Percentiles rank a stretch among this genome's conserved stretches.
Evolutionary conservation across 2,113 vertebrate species (phyloP).

Genomic region (Phasianus colchicus): DNA sequence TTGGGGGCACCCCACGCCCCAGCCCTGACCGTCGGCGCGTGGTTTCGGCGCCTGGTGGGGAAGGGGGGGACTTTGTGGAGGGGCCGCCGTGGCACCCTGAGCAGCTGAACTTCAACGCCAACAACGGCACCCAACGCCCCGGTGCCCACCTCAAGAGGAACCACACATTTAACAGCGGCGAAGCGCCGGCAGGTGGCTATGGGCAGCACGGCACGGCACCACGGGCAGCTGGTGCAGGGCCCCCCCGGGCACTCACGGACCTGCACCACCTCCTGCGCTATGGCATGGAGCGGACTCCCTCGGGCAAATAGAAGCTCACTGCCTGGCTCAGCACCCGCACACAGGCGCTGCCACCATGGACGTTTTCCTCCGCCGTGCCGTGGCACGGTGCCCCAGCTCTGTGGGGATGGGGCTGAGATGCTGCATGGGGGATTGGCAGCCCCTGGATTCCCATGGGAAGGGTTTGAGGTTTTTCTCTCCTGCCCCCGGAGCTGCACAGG

Average conservation of each 20-base stretch:
- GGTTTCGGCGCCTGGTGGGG: slow-evolving; percentile 88
- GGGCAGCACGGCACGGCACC: slow-evolving; percentile 74
- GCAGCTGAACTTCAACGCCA: slow-evolving; percentile 86
- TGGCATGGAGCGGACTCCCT: slow-evolving; percentile 86
- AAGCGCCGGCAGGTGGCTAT: slow-evolving; percentile 43
- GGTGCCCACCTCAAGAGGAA: slow-evolving; percentile 79
- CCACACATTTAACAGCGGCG: slow-evolving; percentile 81
- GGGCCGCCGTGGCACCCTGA: slow-evolving; percentile 83
- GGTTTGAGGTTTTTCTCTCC: background rate
- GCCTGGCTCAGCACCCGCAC: background rate
- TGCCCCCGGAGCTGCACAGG: background rate
- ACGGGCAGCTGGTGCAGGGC: slow-evolving; percentile 40
- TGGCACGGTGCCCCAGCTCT: background rate
- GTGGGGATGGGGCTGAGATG: background rate
- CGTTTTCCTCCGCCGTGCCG: background rate
- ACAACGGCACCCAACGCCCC: slow-evolving; percentile 73
- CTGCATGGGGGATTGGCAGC: background rate
- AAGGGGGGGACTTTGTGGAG: slow-evolving; percentile 76
- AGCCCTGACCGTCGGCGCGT: slow-evolving; percentile 90
- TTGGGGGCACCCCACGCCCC: slow-evolving; percentile 84
- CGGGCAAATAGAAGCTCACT: slow-evolving; percentile 67
- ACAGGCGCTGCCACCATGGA: background rate
- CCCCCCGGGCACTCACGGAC: slow-evolving; percentile 84
- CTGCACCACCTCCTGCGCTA: slow-evolving; percentile 86
- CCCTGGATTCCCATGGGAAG: background rate